phyloP scores from a whole-genome alignment of 2,888 invertebrate species.

The Amaurobius ferox region DNA sequence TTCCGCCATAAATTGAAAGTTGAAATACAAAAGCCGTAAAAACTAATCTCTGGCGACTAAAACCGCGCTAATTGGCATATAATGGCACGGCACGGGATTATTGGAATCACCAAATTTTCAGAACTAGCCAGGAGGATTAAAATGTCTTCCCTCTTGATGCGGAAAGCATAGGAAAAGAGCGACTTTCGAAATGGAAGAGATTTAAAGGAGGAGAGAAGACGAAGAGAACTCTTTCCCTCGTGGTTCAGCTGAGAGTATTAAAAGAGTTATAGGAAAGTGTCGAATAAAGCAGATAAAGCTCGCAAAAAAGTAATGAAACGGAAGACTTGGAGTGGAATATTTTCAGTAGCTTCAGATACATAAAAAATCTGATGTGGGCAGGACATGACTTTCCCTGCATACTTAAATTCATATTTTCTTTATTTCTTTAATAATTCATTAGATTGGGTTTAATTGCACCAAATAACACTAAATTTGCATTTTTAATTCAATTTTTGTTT shows the following conservation, averaged over 20 bases:
- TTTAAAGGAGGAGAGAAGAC: background rate
- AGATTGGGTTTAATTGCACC: too few species aligned
- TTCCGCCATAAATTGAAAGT: slow-evolving; percentile 2
- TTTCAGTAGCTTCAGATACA: too few species aligned
- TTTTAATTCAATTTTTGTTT: too few species aligned
- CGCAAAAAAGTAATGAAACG: too few species aligned
- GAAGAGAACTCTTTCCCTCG: background rate
- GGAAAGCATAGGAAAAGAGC: background rate
- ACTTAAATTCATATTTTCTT: too few species aligned
- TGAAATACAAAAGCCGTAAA: slow-evolving; percentile 20
- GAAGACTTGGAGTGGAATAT: too few species aligned
- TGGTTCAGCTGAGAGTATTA: background rate
- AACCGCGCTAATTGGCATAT: slow-evolving; percentile 65
- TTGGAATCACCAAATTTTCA: slow-evolving; percentile 21
- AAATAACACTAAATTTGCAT: too few species aligned
- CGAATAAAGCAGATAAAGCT: too few species aligned
- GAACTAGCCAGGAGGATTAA: background rate
- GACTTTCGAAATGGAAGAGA: background rate
- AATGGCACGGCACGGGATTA: slow-evolving; percentile 68
- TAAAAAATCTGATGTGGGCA: too few species aligned
- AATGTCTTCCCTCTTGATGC: background rate
- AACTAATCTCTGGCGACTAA: slow-evolving; percentile 26
- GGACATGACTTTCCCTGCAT: too few species aligned
- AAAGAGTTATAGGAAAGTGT: too few species aligned
- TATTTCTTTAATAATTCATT: too few species aligned